Evolutionary conservation across 2,113 vertebrate species (phyloP).

Genomic region (Hippocampus zosterae): DNA sequence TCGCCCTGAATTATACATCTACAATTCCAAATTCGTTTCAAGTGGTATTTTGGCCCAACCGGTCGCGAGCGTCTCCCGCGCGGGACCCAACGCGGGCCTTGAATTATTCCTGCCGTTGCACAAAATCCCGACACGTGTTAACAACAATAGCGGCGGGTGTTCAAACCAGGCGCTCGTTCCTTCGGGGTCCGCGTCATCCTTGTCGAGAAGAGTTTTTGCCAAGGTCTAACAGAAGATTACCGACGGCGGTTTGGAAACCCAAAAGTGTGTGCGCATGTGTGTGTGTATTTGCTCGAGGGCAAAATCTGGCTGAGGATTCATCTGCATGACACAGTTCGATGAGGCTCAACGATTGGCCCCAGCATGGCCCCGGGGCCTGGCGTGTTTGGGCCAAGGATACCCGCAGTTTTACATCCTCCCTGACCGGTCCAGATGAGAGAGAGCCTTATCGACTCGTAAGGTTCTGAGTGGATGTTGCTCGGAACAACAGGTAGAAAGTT

Average conservation of each 20-base stretch:
- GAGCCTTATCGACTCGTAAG: background rate
- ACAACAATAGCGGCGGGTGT: background rate
- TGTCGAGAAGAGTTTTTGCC: constrained; percentile 15
- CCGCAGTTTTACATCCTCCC: constrained; percentile 15
- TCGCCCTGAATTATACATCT: constrained; percentile 44
- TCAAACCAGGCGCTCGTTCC: constrained; percentile 13
- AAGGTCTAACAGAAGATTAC: background rate
- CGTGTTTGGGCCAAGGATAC: constrained; percentile 9
- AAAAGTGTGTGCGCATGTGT: background rate
- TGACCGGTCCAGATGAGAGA: background rate
- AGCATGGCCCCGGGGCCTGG: constrained; percentile 30
- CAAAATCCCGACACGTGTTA: constrained; percentile 11
- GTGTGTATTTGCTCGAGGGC: constrained; percentile 18
- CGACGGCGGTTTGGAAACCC: background rate
- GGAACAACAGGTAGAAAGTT: too few species aligned
- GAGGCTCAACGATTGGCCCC: constrained; percentile 56
- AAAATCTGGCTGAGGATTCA: constrained; percentile 33
- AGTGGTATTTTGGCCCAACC: constrained; percentile 28
- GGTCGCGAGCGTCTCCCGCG: constrained; percentile 17
- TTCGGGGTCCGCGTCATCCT: background rate
- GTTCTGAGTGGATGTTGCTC: background rate
- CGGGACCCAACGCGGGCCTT: constrained; percentile 3
- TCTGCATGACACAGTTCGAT: constrained; percentile 48
- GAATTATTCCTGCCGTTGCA: constrained; percentile 41
- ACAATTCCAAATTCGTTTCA: constrained; percentile 35